Base-by-base conservation (phyloP, 2,113 vertebrate species). In the Dipodomys spectabilis region DNA sequence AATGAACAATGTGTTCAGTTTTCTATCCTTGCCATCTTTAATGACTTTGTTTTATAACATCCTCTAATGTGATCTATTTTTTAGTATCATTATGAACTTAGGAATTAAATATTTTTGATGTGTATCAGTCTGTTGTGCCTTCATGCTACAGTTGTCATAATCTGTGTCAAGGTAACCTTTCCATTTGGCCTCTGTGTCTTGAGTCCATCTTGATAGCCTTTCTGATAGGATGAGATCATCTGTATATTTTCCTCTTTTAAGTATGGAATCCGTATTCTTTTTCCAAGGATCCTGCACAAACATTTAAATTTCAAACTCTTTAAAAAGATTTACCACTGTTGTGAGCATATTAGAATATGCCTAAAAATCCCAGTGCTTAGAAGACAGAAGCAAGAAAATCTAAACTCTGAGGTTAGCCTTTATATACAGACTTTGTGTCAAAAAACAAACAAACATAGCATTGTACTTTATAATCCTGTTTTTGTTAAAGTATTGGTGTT, bases 251-350 rank as follows among this genome's bases (percentile, higher is more conserved):
- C 22, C n/a, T 82, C 44, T 23, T 78, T 74, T 90, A 57, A 57
- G 15, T 57, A 57, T 92, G 32, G n/a, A 45, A 77, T 96, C 28
- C 64, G 19, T 49, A 23, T 25, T 64, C 22, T 65, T 90, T 65
- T 87, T 57, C n/a, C 25, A 49, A 65, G 72, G 30, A 65, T 19
- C 67, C n/a, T 27, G 7, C 82, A 32, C 28, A 80, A 53, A 25
- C 83, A 84, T 88, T 96, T 93, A 68, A 82, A 68, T 91, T 86
- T 88, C 64, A 53, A 91, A 82, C 62, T 78, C 53, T 88, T 93
- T 85, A 87, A 57, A 71, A 53, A 79, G 69, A 12, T 60, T 49
- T 68, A 67, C 22, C 8, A 22, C 27, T 45, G 0, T 67, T 23
- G 5, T 64, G 9, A 64, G 62, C 23, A 64, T 64, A 25, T 20